Evolutionary conservation across 1,140 invertebrate genomes (phyloP), one percentile per base, ranked within the genome.

Genomic region (Trigoniulus corallinus): DNA sequence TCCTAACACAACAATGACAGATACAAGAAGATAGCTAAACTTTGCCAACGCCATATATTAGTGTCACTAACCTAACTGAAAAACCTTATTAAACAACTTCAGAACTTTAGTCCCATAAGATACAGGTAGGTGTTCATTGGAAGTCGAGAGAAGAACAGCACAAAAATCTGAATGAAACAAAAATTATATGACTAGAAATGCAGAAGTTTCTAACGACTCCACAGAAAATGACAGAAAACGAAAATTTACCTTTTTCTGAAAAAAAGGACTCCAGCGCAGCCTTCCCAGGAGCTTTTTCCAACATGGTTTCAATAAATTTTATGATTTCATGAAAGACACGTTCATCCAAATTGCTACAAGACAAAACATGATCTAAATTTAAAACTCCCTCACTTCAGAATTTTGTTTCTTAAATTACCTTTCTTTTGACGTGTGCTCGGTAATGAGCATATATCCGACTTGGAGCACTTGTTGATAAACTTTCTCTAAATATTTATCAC

Each of bases 181-280:
- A 39, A 13, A 24, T 44, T 7, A 44, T 44, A 7, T 12, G 18
- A 44, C 24, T 4, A 44, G 42, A 44, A 21, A 7, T 18, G 12
- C 4, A 44, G 4, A 7, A 44, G 7, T 44, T 10, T 44, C 21
- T 7, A 21, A 18, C 18, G 24, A 44, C 24, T 7, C 18, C 18
- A 20, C 18, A 7, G 21, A 44, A 21, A 13, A 13, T 39, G 37
- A 39, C 12, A 39, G 12, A 13, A 39, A 10, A 10, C 4, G 18
- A 44, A 44, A 24, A 44, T 12, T 46, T 47, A 56, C 52, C 47
- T 53, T 57, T 57, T 61, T 62, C 57, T 62, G 62, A 59, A 52
- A 91, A 91, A 57, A 92, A 88, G 53, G 77, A 71, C 51, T 84
- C 79, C 56, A 93, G 75, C 0, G 88, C 87, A 57, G 78, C 74